These are phyloP conservation scores for Pseudoips prasinana DNA, from an alignment of 2,888 invertebrate genomes.

Conservation along the genomic window DNA sequence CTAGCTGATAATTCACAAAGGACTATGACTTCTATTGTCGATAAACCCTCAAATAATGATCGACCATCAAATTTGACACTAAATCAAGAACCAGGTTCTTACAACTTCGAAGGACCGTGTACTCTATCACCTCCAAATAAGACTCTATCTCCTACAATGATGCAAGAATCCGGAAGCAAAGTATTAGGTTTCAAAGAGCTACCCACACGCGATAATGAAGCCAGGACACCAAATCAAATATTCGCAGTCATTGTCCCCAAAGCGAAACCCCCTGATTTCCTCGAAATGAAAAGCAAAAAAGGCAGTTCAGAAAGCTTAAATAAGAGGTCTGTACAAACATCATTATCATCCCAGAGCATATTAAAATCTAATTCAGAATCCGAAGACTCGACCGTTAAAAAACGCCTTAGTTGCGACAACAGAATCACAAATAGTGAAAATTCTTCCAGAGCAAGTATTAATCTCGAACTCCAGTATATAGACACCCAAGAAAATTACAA, in stretches of 20 bases:
- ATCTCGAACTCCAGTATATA: constrained; percentile 67
- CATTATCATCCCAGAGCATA: constrained; percentile 64
- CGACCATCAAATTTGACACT: constrained; percentile 61
- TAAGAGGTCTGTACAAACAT: constrained; percentile 54
- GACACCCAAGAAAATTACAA: constrained; percentile 59
- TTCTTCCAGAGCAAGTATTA: constrained; percentile 67
- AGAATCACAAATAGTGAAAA: constrained; percentile 61
- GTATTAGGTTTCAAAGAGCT: constrained; percentile 72
- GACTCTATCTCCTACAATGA: constrained; percentile 71
- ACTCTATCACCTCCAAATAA: constrained; percentile 70
- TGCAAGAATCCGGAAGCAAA: constrained; percentile 63
- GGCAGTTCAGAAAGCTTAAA: constrained; percentile 64
- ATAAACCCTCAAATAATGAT: constrained; percentile 53
- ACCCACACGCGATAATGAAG: constrained; percentile 50
- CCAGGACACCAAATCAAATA: constrained; percentile 54
- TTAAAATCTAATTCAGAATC: constrained; percentile 67
- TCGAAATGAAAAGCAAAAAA: constrained; percentile 48
- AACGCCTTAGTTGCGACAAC: constrained; percentile 75
- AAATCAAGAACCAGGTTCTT: constrained; percentile 49
- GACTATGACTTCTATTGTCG: constrained; percentile 57
- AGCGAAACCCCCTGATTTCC: constrained; percentile 48
- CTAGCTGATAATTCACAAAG: constrained; percentile 55
- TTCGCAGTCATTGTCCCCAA: constrained; percentile 78
- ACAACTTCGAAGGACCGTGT: constrained; percentile 64
- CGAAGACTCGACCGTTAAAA: constrained; percentile 68